phyloP scores from a whole-genome alignment of 2,113 vertebrate genomes.

The Willisornis vidua region DNA sequence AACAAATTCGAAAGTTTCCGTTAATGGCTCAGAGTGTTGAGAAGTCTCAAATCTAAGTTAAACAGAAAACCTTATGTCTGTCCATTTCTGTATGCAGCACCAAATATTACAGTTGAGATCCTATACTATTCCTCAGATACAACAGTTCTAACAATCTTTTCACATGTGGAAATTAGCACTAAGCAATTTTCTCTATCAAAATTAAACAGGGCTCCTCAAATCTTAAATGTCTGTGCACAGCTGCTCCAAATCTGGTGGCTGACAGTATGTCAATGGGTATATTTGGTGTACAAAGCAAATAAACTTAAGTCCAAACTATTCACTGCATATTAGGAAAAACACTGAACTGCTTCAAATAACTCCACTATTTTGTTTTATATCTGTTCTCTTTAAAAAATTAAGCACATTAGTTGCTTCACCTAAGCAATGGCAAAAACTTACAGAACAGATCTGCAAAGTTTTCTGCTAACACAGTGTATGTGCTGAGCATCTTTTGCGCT shows the following conservation, averaged over 20 bases:
- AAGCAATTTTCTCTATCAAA: not conserved
- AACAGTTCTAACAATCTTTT: not conserved
- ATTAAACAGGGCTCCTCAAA: not conserved
- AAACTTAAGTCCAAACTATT: not conserved
- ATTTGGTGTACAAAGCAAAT: not conserved
- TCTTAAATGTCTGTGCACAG: not conserved
- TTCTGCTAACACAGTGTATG: not conserved
- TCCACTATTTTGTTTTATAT: accelerated
- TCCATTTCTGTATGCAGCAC: not conserved
- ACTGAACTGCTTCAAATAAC: not conserved
- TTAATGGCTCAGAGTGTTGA: not conserved
- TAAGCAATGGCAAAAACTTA: not conserved
- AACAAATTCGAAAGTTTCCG: not conserved
- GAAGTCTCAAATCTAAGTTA: not conserved
- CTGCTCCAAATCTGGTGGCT: not conserved
- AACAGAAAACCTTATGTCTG: not conserved
- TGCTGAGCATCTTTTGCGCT: not conserved
- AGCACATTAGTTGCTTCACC: not conserved
- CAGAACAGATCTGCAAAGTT: not conserved
- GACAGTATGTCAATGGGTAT: not conserved
- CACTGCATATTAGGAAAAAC: not conserved
- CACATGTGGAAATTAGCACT: not conserved
- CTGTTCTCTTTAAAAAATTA: not conserved
- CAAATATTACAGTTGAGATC: not conserved
- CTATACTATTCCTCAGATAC: not conserved